Conservation (phyloP, 2,888 invertebrate species). For the Hymenopus coronatus region DNA sequence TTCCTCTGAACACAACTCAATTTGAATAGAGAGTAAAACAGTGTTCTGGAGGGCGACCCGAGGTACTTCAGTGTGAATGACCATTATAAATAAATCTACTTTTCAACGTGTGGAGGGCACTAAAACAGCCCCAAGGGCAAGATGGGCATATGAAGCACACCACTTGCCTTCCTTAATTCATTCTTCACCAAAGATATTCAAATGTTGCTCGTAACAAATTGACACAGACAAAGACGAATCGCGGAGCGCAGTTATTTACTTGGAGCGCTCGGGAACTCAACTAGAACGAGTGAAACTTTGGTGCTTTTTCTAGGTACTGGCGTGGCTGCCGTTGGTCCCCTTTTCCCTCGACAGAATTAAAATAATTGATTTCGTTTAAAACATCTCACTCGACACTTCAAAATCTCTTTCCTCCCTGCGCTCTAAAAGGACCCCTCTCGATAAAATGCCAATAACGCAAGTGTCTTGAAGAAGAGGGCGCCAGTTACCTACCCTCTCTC, state of each 20-base stretch:
- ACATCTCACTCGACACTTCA: constrained; percentile 16
- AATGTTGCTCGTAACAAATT: neutral
- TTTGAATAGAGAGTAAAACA: constrained; percentile 27
- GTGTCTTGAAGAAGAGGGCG: neutral
- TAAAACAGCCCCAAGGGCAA: neutral
- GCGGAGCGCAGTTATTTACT: neutral
- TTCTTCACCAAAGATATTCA: neutral
- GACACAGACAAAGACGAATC: neutral
- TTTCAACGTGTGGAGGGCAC: constrained; percentile 2
- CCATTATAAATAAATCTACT: constrained; percentile 32
- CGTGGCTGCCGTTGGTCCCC: neutral
- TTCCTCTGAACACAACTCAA: constrained; percentile 30
- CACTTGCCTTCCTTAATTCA: neutral
- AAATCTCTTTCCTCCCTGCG: constrained; percentile 13
- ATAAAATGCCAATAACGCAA: constrained; percentile 20
- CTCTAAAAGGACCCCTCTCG: neutral
- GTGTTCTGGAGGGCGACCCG: neutral
- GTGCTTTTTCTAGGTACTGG: neutral
- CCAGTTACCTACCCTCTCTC: neutral
- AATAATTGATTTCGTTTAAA: constrained; percentile 31
- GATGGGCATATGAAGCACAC: neutral
- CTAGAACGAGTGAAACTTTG: constrained; percentile 20
- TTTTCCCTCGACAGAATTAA: constrained; percentile 22
- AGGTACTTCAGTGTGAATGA: neutral
- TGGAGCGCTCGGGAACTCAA: neutral